phyloP scores from a whole-genome alignment of 2,888 invertebrate genomes.

The Lissonota sp. region DNA sequence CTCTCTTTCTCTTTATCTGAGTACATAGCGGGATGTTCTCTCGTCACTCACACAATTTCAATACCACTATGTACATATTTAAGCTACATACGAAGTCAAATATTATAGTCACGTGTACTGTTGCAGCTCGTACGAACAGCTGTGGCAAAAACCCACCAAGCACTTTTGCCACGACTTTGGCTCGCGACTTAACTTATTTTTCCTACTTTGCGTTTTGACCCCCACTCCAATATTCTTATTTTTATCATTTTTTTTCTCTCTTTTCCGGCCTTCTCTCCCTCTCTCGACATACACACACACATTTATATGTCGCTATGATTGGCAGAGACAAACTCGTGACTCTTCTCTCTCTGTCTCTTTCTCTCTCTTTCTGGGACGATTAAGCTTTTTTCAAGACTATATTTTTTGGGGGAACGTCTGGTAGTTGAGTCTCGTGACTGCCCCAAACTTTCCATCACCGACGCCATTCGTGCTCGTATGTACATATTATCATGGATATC shows the following conservation, averaged over 20 bases:
- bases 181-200: slow-evolving; percentile 51
- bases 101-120: slow-evolving; percentile 11
- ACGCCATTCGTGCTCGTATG: background rate
- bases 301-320: too few relatives aligned
- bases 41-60: slow-evolving; percentile 26
- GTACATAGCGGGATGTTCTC: slow-evolving; percentile 5
- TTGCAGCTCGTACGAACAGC: slow-evolving; percentile 21
- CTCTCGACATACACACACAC: slow-evolving; percentile 9
- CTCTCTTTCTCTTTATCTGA: background rate
- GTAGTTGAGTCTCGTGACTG: slow-evolving; percentile 42
- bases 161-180: slow-evolving; percentile 35
- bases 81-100: background rate
- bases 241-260: slow-evolving; percentile 14
- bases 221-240: slow-evolving; percentile 5
- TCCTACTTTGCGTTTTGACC: slow-evolving; percentile 10
- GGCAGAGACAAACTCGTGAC: background rate
- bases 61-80: slow-evolving; percentile 10
- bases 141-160: slow-evolving; percentile 9
- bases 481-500: background rate
- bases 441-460: slow-evolving; percentile 47
- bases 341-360: background rate
- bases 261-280: slow-evolving; percentile 14
- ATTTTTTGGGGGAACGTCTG: slow-evolving; percentile 19
- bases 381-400: slow-evolving; percentile 11
- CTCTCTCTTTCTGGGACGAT: background rate